Evolutionary conservation across 2,888 invertebrate species (phyloP), one percentile per base, ranked within the genome.

Genomic region (Dromius quadrimaculatus): DNA sequence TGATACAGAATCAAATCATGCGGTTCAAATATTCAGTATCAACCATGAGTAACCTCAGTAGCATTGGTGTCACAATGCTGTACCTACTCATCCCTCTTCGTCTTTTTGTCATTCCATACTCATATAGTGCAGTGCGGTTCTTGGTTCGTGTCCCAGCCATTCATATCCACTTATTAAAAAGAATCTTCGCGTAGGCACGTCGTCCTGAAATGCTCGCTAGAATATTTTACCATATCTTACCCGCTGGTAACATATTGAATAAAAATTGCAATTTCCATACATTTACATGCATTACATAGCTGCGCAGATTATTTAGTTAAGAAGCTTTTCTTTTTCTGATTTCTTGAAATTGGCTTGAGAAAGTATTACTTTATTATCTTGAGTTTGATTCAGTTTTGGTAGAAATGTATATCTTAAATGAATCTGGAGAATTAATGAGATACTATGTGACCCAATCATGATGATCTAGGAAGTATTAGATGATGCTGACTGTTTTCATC

Each of bases 231-330:
- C 70, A 70, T 70, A 70, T 70, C 70, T 70, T 70, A 70, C 22
- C 43, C 70, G 61, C 50, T 70, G 62, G 62, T 70, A 70, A 70
- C 70, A 70, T 70, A 70, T 70, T 70, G 70, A 70, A 70, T 70
- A 70, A 70, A 70, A 70, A 70, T 70, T 62, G 70, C 70, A 70
- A 70, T 70, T 70, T 70, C 61, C 70, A 70, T 70, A 70, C 70
- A 70, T 70, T 70, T 70, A 70, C 70, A 70, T 70, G 70, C 38
- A 70, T 70, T 70, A 70, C 47, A n/a, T 9, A 23, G 62, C 36
- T 47, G 62, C 47, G 59, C 17, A 70, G 47, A 70, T 70, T 61
- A 70, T 70, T 70, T 70, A 70, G 61, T 64, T 64, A 64, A 36
- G 34, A 64, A 64, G 64, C 50, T 64, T 64, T 64, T 47, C 41